Percentiles rank a stretch among this genome's conserved stretches.
phyloP scores from a whole-genome alignment of 2,797 vertebrate species.

The Aeoliscus strigatus region DNA sequence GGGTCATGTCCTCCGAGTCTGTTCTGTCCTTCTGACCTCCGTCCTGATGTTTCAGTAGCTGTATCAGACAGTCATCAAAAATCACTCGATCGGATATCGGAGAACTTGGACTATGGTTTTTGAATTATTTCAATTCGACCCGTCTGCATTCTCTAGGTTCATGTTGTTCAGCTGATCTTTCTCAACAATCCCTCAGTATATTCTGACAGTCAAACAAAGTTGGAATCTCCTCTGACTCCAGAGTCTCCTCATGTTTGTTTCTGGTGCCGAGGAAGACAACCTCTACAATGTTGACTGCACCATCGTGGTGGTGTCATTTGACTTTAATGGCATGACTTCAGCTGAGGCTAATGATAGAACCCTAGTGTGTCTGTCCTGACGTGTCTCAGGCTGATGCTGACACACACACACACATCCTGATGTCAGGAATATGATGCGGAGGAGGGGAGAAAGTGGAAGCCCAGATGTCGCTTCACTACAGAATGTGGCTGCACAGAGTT shows the following conservation, averaged over 20 bases:
- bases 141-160: too few relatives aligned
- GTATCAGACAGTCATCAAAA: too few relatives aligned
- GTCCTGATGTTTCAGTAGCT: too few relatives aligned
- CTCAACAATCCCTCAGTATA: too few relatives aligned
- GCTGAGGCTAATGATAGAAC: slow-evolving; percentile 46
- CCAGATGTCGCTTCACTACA: slow-evolving; percentile 8
- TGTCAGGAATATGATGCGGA: slow-evolving; percentile 40
- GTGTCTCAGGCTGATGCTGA: slow-evolving; percentile 34
- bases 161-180: too few relatives aligned
- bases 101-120: too few relatives aligned
- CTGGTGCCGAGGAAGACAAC: too few relatives aligned
- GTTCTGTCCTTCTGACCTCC: background rate
- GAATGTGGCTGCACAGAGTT: slow-evolving; percentile 3
- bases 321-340: slow-evolving; percentile 12
- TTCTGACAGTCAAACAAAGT: too few relatives aligned
- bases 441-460: slow-evolving; percentile 36
- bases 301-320: slow-evolving; percentile 10
- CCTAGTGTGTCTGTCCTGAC: slow-evolving; percentile 34
- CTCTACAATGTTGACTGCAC: background rate
- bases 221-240: too few relatives aligned
- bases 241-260: too few relatives aligned
- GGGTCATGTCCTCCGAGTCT: slow-evolving; percentile 2
- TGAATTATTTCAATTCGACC: too few relatives aligned
- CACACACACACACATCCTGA: slow-evolving; percentile 25
- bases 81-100: too few relatives aligned